Conservation (phyloP, 2,113 vertebrate species). For the Chamaea fasciata region DNA sequence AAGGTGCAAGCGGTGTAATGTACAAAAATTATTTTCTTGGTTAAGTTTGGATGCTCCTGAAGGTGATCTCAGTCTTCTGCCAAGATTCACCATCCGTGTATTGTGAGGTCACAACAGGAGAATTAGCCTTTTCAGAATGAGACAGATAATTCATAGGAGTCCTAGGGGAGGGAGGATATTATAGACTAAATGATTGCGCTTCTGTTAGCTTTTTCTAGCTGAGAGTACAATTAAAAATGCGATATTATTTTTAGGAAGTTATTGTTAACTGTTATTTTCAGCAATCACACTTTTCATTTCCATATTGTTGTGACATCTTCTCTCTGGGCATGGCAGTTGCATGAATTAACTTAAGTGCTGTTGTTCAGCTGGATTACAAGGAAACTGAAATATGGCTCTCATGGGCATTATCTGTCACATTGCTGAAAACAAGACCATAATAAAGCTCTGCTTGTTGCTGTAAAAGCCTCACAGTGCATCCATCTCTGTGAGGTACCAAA, state of each 20-base stretch:
- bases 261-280: neutral
- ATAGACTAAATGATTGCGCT: neutral
- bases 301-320: constrained; percentile 34
- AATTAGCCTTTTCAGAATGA: neutral
- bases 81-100: neutral
- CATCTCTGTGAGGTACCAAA: neutral
- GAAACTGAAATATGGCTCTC: constrained; percentile 32
- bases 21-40: neutral
- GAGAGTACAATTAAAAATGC: neutral
- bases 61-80: neutral
- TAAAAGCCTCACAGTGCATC: neutral
- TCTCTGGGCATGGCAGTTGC: constrained; percentile 7
- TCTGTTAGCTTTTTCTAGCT: neutral
- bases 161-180: neutral
- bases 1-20: neutral
- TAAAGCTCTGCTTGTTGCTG: neutral
- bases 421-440: neutral
- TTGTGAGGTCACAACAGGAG: neutral
- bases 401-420: neutral
- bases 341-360: constrained; percentile 56
- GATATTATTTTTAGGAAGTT: constrained; percentile 7
- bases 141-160: neutral
- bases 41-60: neutral
- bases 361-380: constrained; percentile 51
- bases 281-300: neutral